These are phyloP conservation scores for Ciconia nigra DNA, from an alignment of 2,797 vertebrate genomes.

Conservation along the genomic window DNA sequence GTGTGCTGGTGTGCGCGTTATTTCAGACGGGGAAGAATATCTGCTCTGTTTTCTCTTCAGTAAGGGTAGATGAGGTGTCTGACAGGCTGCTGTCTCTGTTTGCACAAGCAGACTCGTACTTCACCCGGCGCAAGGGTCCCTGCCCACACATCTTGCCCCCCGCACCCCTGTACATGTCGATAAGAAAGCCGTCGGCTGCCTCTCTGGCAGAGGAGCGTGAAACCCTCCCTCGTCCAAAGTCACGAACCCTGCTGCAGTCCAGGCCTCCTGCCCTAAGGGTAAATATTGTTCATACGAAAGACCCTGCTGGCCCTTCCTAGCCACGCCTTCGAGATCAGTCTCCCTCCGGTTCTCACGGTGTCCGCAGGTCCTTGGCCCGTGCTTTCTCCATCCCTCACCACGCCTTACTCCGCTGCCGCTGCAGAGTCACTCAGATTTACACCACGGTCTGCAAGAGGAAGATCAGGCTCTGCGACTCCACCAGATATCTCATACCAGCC, in stretches of 20 bases:
- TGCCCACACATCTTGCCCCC: neutral
- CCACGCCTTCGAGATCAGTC: neutral
- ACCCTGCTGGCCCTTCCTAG: neutral
- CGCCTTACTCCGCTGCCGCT: fast-evolving
- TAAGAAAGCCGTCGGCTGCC: neutral
- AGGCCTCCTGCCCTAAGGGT: neutral
- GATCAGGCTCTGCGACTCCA: neutral
- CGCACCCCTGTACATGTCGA: fast-evolving
- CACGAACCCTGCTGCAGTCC: neutral
- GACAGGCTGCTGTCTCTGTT: neutral
- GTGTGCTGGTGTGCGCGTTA: neutral
- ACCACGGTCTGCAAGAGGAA: neutral
- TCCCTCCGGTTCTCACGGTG: fast-evolving
- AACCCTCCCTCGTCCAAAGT: neutral
- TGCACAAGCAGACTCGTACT: neutral
- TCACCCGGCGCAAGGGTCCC: neutral
- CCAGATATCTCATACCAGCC: neutral
- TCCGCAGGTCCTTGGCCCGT: fast-evolving
- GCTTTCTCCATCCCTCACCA: neutral
- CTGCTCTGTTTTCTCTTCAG: neutral
- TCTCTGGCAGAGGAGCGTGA: neutral
- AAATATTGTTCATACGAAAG: fast-evolving
- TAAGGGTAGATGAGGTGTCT: neutral
- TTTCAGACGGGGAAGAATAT: fast-evolving
- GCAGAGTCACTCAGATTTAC: neutral